These are phyloP conservation scores for Corythoichthys haematopterus DNA, from an alignment of 2,113 vertebrate genomes.

Conservation along the genomic window DNA sequence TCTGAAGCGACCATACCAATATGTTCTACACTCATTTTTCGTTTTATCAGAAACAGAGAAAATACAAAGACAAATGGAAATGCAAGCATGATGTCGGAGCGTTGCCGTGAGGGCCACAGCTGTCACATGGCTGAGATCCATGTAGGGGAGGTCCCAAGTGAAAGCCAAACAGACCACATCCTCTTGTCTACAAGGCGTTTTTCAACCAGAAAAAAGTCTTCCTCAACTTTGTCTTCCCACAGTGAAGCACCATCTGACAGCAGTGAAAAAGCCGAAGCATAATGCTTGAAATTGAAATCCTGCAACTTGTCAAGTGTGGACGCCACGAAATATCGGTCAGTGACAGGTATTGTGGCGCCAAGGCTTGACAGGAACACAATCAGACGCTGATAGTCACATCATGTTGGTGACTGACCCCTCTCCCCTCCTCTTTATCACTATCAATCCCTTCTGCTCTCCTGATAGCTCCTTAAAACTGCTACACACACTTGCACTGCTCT, in stretches of 20 bases:
- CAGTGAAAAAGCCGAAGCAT: background rate
- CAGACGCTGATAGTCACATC: background rate
- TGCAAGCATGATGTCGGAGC: background rate
- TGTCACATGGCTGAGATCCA: slow-evolving; percentile 35
- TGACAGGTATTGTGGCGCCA: slow-evolving; percentile 6
- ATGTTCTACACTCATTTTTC: background rate
- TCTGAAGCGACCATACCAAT: background rate
- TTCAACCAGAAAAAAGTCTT: background rate
- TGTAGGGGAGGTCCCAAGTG: slow-evolving; percentile 9
- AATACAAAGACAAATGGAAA: background rate
- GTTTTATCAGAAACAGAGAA: background rate
- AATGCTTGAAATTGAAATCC: slow-evolving; percentile 27
- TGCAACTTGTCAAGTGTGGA: background rate
- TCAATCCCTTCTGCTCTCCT: background rate
- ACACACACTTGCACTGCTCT: background rate
- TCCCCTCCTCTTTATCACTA: slow-evolving; percentile 1
- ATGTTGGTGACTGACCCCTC: background rate
- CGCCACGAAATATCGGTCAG: slow-evolving; percentile 11
- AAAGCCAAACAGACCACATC: slow-evolving; percentile 26
- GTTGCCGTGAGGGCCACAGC: slow-evolving; percentile 1
- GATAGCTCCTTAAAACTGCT: background rate
- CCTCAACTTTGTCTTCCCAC: background rate
- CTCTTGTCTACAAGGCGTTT: background rate
- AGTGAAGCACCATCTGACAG: background rate
- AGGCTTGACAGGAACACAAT: slow-evolving; percentile 1